A percentile compares a stretch with the other conserved stretches of the same genome.
Conservation (phyloP, 2,888 invertebrate species). For the Drosophila pseudotalamancana region DNA sequence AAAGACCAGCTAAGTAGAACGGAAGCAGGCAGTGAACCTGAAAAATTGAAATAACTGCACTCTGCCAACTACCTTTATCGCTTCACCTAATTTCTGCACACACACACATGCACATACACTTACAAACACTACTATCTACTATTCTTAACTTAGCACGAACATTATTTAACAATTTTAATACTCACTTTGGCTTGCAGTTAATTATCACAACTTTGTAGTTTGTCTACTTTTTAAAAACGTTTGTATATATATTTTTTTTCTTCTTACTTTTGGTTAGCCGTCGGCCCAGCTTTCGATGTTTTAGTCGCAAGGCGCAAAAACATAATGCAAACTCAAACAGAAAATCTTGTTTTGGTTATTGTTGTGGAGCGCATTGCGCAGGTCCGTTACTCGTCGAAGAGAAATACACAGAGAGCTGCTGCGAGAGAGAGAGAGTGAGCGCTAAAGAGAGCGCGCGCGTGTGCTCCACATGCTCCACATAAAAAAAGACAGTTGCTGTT, state of each 20-base stretch:
- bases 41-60: constrained; percentile 66
- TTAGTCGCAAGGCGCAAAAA: constrained; percentile 52
- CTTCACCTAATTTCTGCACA: constrained; percentile 25
- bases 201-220: constrained; percentile 21
- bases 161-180: constrained; percentile 6
- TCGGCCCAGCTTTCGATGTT: constrained; percentile 29
- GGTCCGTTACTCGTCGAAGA: constrained; percentile 41
- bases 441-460: background rate
- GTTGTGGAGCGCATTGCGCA: constrained; percentile 44
- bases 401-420: constrained; percentile 6
- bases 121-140: background rate
- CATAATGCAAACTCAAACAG: constrained; percentile 51
- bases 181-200: constrained; percentile 31
- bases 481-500: background rate
- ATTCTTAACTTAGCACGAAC: background rate
- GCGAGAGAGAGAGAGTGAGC: background rate
- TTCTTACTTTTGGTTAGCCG: constrained; percentile 17
- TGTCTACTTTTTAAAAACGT: constrained; percentile 23
- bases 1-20: constrained; percentile 69
- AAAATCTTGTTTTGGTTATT: constrained; percentile 58
- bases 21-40: constrained; percentile 76
- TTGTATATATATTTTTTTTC: constrained; percentile 6
- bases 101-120: background rate
- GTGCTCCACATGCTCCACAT: constrained; percentile 23
- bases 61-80: constrained; percentile 18